These are phyloP conservation scores for Ligdia adustata DNA, from an alignment of 2,888 invertebrate species.

Conservation along the genomic window DNA sequence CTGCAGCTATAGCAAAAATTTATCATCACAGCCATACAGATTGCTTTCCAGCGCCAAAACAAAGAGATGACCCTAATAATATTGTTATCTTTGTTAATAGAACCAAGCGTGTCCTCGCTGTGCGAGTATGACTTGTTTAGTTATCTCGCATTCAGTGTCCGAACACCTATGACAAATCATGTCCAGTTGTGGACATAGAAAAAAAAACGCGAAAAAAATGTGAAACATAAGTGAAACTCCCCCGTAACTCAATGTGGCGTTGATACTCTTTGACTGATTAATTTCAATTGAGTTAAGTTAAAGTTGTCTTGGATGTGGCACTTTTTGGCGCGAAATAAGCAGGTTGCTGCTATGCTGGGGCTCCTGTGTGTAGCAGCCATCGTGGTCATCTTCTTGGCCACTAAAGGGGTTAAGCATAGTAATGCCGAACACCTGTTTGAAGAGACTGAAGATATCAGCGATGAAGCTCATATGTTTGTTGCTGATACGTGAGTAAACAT, in stretches of 20 bases:
- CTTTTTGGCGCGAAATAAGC: slow-evolving; percentile 72
- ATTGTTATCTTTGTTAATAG: slow-evolving; percentile 70
- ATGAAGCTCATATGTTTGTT: slow-evolving; percentile 64
- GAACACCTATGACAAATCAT: slow-evolving; percentile 32
- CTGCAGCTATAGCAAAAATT: too few species aligned
- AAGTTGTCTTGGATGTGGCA: slow-evolving; percentile 65
- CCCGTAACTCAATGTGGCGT: too few species aligned
- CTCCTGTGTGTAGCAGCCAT: slow-evolving; percentile 63
- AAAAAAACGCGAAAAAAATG: neutral
- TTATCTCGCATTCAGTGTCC: slow-evolving; percentile 58
- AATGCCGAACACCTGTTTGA: slow-evolving; percentile 42
- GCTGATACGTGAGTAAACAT: slow-evolving; percentile 67
- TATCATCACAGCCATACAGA: neutral
- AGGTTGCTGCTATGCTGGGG: slow-evolving; percentile 73
- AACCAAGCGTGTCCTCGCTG: slow-evolving; percentile 70
- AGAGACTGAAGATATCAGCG: slow-evolving; percentile 69
- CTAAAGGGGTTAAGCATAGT: slow-evolving; percentile 53
- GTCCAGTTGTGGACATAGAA: slow-evolving; percentile 1
- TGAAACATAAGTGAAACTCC: too few species aligned
- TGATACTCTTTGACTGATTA: too few species aligned
- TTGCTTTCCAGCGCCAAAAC: slow-evolving; percentile 26
- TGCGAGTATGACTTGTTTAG: slow-evolving; percentile 65
- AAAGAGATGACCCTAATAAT: slow-evolving; percentile 64
- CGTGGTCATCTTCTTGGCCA: slow-evolving; percentile 61
- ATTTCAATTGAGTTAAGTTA: too few species aligned